Conservation (phyloP, 1,140 invertebrate genomes). For the Trigoniulus corallinus region DNA sequence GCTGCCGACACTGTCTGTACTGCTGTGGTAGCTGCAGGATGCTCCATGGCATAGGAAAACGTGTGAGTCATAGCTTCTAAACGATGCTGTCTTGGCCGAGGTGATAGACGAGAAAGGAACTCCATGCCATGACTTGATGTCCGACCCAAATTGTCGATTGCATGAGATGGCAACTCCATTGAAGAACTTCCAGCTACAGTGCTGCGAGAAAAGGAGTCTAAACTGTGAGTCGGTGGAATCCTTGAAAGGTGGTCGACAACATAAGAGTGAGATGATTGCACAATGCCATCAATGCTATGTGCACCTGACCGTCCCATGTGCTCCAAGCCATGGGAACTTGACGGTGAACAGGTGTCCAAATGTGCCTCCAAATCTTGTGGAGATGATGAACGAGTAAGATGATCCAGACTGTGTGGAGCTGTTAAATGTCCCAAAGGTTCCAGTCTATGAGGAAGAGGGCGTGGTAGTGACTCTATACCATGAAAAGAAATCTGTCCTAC, state of each 20-base stretch:
- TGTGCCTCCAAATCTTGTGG: not conserved
- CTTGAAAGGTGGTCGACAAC: not conserved
- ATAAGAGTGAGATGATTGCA: not conserved
- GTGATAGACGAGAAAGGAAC: not conserved
- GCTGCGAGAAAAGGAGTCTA: not conserved
- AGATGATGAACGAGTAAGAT: not conserved
- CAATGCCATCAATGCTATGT: not conserved
- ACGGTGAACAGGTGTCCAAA: not conserved
- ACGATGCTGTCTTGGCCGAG: not conserved
- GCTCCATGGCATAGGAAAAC: not conserved
- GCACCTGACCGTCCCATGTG: not conserved
- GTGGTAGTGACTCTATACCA: not conserved
- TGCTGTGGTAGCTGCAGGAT: not conserved
- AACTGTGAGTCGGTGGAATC: not conserved
- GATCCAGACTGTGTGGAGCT: not conserved
- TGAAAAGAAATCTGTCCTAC: not conserved
- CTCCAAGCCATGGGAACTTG: not conserved
- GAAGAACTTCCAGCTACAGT: not conserved
- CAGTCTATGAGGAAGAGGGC: not conserved
- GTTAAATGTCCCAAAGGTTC: not conserved
- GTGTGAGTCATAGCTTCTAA: not conserved
- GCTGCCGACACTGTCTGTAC: too few relatives aligned
- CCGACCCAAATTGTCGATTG: not conserved
- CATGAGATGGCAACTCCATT: not conserved
- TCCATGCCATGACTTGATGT: not conserved